phyloP scores from a whole-genome alignment of 2,888 invertebrate genomes.

The Corythucha ciliata region DNA sequence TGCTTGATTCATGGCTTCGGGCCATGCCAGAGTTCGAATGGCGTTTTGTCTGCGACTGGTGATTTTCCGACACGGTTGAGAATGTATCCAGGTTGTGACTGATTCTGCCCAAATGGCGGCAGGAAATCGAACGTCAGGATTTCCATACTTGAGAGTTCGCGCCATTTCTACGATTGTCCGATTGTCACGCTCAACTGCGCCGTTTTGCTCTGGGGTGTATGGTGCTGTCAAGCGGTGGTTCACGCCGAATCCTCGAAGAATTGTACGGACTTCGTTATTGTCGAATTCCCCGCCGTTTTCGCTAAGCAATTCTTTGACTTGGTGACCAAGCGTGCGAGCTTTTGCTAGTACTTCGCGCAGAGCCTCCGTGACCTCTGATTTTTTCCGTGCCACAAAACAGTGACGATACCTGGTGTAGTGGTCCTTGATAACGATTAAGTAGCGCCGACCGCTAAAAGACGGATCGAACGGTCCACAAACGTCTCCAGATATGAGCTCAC shows the following conservation, averaged over 20 bases:
- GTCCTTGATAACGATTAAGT: conserved; percentile 18
- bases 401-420: conserved; percentile 13
- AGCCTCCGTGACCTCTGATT: conserved; percentile 19
- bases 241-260: conserved; percentile 30
- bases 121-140: conserved; percentile 25
- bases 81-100: conserved; percentile 23
- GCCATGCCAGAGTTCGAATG: conserved; percentile 36
- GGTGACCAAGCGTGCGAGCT: conserved; percentile 12
- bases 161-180: conserved; percentile 31
- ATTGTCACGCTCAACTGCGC: conserved; percentile 27
- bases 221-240: conserved; percentile 25
- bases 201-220: conserved; percentile 31
- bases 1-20: conserved; percentile 28
- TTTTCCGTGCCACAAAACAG: conserved; percentile 17
- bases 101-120: conserved; percentile 29
- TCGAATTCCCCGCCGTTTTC: conserved; percentile 19
- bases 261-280: conserved; percentile 13
- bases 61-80: conserved; percentile 31
- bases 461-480: conserved; percentile 33
- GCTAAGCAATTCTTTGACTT: conserved; percentile 10
- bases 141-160: conserved; percentile 29
- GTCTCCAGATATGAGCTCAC: conserved; percentile 34
- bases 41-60: conserved; percentile 31
- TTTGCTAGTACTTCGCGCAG: conserved; percentile 17
- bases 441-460: conserved; percentile 19